These are phyloP conservation scores for Arbacia lixula DNA, from an alignment of 53 echinoderm and acorn worm species.

Conservation along the genomic window DNA sequence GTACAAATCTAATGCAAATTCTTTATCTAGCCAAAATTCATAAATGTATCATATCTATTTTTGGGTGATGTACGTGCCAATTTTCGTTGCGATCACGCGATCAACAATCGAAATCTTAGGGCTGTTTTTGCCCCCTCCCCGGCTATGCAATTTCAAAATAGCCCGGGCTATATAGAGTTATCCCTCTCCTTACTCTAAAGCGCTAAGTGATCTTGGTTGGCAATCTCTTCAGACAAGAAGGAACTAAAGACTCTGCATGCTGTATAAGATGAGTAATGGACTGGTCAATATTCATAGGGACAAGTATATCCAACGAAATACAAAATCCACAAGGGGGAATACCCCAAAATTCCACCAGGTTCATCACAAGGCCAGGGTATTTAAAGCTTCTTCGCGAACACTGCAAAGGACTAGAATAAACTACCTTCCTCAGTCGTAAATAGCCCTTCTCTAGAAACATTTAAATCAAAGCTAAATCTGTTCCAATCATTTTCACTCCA, in stretches of 20 bases:
- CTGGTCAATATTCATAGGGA: not conserved
- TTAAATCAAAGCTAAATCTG: not conserved
- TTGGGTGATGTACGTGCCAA: too few species aligned
- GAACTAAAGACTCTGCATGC: slow-evolving; percentile 34
- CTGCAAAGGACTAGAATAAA: too few species aligned
- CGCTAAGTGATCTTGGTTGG: slow-evolving; percentile 37
- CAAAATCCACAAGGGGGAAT: slow-evolving; percentile 1
- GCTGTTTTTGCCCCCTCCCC: too few species aligned
- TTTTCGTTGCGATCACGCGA: too few species aligned
- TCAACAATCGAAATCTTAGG: too few species aligned
- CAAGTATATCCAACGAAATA: not conserved
- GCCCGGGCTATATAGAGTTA: too few species aligned
- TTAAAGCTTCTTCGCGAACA: not conserved
- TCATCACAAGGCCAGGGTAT: not conserved
- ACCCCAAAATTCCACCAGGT: not conserved
- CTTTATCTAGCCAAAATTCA: too few species aligned
- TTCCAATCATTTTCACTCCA: not conserved
- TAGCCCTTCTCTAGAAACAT: not conserved
- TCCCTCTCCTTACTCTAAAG: too few species aligned
- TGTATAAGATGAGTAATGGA: slow-evolving; percentile 44
- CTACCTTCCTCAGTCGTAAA: not conserved
- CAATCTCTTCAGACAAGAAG: slow-evolving; percentile 42
- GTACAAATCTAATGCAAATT: too few species aligned
- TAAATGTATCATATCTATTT: too few species aligned
- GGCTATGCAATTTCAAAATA: too few species aligned